phyloP scores from a whole-genome alignment of 2,797 vertebrate genomes.

The Spinus pinus region DNA sequence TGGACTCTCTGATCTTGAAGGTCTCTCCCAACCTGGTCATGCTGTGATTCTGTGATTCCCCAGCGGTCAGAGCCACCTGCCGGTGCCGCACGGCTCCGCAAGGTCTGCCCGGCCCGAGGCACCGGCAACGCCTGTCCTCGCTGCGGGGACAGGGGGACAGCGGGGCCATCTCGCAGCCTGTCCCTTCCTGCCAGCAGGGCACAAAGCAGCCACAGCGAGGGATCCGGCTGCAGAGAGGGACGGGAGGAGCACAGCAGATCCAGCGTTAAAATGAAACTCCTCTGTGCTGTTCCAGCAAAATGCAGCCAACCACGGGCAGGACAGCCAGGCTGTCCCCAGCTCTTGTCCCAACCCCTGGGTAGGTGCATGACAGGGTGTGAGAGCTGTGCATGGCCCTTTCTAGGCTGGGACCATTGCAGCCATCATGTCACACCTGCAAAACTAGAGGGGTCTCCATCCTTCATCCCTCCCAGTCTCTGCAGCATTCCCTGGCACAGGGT shows the following conservation, averaged over 20 bases:
- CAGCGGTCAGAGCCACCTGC: neutral
- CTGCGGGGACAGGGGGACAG: too few relatives aligned
- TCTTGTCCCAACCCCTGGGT: neutral
- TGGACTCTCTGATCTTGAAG: neutral
- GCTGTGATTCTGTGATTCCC: neutral
- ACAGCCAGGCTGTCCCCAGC: neutral
- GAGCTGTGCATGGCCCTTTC: neutral
- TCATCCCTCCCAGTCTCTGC: neutral
- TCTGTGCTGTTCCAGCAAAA: neutral
- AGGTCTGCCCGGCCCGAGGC: neutral
- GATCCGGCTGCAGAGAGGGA: neutral
- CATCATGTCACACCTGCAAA: neutral
- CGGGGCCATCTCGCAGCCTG: neutral
- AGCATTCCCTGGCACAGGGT: neutral
- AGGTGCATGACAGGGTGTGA: neutral
- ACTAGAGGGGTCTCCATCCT: neutral
- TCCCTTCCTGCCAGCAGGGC: neutral
- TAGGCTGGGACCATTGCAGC: neutral
- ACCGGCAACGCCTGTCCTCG: too few relatives aligned
- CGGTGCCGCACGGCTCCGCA: neutral
- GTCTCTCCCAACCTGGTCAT: neutral
- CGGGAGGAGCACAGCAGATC: accelerated
- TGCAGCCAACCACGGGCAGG: neutral
- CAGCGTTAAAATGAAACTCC: neutral
- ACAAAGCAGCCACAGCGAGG: neutral